phyloP scores from a whole-genome alignment of 2,888 invertebrate species.

The Strigamia maritima region DNA sequence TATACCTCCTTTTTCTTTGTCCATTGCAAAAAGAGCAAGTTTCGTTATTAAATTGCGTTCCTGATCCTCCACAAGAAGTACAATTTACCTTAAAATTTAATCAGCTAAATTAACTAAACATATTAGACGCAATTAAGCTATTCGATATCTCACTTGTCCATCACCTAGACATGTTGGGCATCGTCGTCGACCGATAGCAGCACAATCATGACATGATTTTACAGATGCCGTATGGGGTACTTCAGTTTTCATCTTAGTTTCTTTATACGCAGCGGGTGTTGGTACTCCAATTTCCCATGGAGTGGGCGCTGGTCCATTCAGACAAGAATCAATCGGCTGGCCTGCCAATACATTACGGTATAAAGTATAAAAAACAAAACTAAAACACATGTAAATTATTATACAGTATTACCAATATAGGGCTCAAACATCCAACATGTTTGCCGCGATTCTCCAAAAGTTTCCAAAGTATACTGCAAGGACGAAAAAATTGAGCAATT shows the following conservation, averaged over 20 bases:
- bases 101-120: neutral
- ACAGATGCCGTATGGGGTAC: slow-evolving; percentile 51
- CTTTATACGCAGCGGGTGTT: slow-evolving; percentile 47
- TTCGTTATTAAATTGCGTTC: neutral
- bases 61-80: neutral
- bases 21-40: neutral
- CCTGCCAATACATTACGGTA: neutral
- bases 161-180: slow-evolving; percentile 50
- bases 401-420: slow-evolving; percentile 47
- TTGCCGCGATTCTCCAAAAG: slow-evolving; percentile 50
- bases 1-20: neutral
- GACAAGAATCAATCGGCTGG: neutral
- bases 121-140: neutral
- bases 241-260: slow-evolving; percentile 48
- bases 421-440: slow-evolving; percentile 50
- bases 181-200: slow-evolving; percentile 43
- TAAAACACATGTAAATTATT: no score
- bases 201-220: slow-evolving; percentile 45
- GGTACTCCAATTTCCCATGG: slow-evolving; percentile 49
- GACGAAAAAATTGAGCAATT: neutral
- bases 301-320: slow-evolving; percentile 41
- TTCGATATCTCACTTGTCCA: slow-evolving; percentile 45
- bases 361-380: neutral
- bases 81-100: neutral
- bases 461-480: slow-evolving; percentile 50